Percentiles rank a stretch among this genome's conserved stretches.
These are phyloP conservation scores for Busseola fusca DNA, from an alignment of 2,888 invertebrate genomes.

Conservation along the genomic window DNA sequence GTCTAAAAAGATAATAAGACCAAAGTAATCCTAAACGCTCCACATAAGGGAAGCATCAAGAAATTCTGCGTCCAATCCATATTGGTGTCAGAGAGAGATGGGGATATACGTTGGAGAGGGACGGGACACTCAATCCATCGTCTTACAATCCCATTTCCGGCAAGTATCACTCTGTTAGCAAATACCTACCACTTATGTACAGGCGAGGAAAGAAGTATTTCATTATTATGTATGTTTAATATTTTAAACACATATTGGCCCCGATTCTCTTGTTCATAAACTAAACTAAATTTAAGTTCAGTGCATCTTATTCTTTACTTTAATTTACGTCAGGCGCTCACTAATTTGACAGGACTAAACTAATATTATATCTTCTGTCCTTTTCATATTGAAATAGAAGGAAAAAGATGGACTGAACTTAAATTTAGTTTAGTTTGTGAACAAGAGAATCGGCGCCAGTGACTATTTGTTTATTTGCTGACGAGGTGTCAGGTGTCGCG, in stretches of 20 bases:
- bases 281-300: no score
- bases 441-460: no score
- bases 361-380: no score
- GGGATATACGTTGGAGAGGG: constrained; percentile 55
- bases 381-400: no score
- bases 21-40: constrained; percentile 54
- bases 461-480: no score
- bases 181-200: constrained; percentile 69
- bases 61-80: constrained; percentile 55
- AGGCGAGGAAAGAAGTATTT: neutral
- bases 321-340: no score
- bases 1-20: constrained; percentile 32
- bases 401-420: no score
- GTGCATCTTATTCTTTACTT: no score
- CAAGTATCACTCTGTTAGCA: constrained; percentile 70
- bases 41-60: constrained; percentile 48
- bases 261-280: no score
- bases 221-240: neutral
- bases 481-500: no score
- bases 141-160: constrained; percentile 69
- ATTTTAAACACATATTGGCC: neutral
- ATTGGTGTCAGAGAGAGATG: constrained; percentile 52
- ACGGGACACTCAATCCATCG: constrained; percentile 62
- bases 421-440: no score
- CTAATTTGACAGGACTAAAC: no score